A percentile compares a stretch with the other conserved stretches of the same genome.
These are phyloP conservation scores for Rhinogobius similis DNA, from an alignment of 2,113 vertebrate species.

Conservation along the genomic window DNA sequence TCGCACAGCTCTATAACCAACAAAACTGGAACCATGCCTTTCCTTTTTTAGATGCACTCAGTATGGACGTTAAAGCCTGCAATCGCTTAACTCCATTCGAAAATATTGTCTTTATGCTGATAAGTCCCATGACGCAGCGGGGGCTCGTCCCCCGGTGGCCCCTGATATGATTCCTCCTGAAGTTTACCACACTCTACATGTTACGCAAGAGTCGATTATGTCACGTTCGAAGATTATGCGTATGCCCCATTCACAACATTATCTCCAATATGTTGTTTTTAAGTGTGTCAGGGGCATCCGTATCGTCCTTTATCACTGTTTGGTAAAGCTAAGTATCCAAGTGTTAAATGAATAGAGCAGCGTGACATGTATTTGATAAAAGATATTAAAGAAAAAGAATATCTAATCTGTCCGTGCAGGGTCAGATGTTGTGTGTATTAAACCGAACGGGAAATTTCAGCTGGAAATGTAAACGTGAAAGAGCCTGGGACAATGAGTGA, in stretches of 20 bases:
- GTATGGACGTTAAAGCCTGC: background rate
- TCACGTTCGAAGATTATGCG: background rate
- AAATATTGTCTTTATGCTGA: background rate
- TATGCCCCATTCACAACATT: background rate
- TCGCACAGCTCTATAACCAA: no score
- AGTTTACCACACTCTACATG: constrained; percentile 13
- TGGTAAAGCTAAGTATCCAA: background rate
- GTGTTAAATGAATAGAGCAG: background rate
- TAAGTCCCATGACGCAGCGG: constrained; percentile 7
- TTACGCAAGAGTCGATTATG: constrained; percentile 7
- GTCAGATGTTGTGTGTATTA: no score
- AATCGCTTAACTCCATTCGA: background rate
- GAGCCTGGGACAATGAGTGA: no score
- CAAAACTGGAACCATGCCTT: no score
- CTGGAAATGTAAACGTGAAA: no score
- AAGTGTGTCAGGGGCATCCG: background rate
- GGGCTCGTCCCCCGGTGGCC: constrained; percentile 14
- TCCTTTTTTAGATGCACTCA: no score
- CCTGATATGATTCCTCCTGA: no score
- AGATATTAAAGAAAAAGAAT: no score
- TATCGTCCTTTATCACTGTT: background rate
- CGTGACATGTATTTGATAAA: background rate
- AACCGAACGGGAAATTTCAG: no score
- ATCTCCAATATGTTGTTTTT: background rate
- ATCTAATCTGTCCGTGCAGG: no score